Base-by-base conservation (phyloP, 2,113 vertebrate species). In the Triplophysa dalaica region DNA sequence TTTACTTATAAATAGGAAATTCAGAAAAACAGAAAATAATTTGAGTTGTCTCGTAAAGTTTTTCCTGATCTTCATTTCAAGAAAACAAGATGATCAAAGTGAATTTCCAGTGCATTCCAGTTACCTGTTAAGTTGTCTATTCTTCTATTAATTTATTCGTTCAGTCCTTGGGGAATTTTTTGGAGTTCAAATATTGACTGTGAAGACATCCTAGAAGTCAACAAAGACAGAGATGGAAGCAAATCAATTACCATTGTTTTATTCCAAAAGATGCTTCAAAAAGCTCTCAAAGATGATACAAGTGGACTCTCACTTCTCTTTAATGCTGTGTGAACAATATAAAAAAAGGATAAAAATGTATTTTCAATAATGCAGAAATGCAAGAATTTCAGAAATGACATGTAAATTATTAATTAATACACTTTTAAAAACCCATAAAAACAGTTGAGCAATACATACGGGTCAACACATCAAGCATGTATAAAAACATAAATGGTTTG, bases 161-260 rank as follows among this genome's bases (percentile, higher is more conserved):
- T 50, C 19, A 56, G n/a, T 38, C 10, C 29, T 61, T 22, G 19
- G 13, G 26, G 2, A 1, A 12, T 70, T 69, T 48, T 24, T 48
- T 48, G 0, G 24, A 17, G 43, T 17, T 64, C 48, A 19, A 75
- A 48, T 26, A 65, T 52, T 75, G 45, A 64, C 19, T 67, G 43
- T 68, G 14, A 48, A 74, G 58, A 38, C 63, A 75, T 80, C 77
- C 75, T 29, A 19, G 38, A 38, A 69, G 60, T 73, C 21, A 17
- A 61, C 69, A 73, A 58, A 63, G 60, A 38, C 19, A 72, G n/a
- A 70, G 62, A 21, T 45, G 61, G 61, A 77, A 52, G 66, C 16
- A 69, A 75, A 83, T 80, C 58, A 52, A 41, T 64, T 50, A 45
- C 16, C n/a, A 65, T 63, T 45, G 72, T 61, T 75, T 21, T 43